Percentiles rank a stretch among this genome's conserved stretches.
These are phyloP conservation scores for Campoplex nolae DNA, from an alignment of 2,888 invertebrate species.

Conservation along the genomic window DNA sequence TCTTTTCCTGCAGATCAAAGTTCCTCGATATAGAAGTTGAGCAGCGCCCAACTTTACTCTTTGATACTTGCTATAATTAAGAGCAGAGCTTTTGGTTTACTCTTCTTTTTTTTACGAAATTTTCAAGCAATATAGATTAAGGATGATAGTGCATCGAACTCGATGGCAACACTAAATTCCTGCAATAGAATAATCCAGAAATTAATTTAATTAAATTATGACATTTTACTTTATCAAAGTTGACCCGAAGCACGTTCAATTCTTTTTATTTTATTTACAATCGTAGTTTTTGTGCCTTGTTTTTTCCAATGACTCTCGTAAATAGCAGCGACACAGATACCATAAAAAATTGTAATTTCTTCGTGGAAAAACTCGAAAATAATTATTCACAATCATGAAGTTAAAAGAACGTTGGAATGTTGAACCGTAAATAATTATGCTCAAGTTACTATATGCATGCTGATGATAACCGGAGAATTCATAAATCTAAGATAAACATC, in stretches of 20 bases:
- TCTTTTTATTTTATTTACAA: too few relatives aligned
- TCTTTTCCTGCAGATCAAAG: slow-evolving; percentile 48
- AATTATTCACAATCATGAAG: too few relatives aligned
- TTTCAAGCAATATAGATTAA: background rate
- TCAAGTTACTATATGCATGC: too few relatives aligned
- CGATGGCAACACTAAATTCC: background rate
- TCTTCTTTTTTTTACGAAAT: slow-evolving; percentile 4
- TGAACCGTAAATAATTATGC: too few relatives aligned
- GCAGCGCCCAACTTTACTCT: slow-evolving; percentile 40
- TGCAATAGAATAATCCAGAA: background rate
- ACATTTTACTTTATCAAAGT: background rate
- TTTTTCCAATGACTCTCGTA: background rate
- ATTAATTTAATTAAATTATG: background rate
- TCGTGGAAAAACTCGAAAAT: too few relatives aligned
- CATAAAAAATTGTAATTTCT: too few relatives aligned
- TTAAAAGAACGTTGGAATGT: too few relatives aligned
- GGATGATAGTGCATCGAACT: background rate
- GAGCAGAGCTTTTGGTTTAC: slow-evolving; percentile 7
- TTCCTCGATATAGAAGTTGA: slow-evolving; percentile 43
- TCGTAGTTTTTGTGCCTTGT: background rate
- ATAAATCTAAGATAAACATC: background rate
- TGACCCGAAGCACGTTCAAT: background rate
- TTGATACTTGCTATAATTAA: slow-evolving; percentile 53
- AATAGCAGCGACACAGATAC: background rate
- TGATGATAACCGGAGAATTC: background rate